phyloP scores from a whole-genome alignment of 2,888 invertebrate genomes.

The Belgica antarctica region DNA sequence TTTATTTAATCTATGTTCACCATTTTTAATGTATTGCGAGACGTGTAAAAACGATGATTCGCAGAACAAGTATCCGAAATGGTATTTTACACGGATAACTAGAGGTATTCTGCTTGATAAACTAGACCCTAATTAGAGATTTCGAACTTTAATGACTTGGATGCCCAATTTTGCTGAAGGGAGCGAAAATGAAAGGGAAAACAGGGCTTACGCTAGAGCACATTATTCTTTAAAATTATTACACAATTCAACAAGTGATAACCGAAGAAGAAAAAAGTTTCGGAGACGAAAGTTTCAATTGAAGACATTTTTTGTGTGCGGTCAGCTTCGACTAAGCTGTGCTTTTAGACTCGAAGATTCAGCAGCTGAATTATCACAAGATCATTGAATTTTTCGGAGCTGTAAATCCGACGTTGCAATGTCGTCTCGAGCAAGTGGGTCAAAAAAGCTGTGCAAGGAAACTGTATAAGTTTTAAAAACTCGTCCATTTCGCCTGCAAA shows the following conservation, averaged over 20 bases:
- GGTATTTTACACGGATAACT: background rate
- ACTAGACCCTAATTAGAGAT: background rate
- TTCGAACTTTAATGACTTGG: conserved; percentile 8
- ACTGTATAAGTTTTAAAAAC: too few species aligned
- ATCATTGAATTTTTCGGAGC: background rate
- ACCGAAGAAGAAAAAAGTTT: background rate
- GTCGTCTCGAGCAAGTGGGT: too few species aligned
- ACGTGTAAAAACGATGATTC: background rate
- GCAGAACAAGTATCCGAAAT: background rate
- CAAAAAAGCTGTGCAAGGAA: too few species aligned
- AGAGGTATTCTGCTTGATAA: background rate
- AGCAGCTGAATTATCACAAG: background rate
- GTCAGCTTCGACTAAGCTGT: background rate
- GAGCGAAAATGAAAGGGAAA: too few species aligned
- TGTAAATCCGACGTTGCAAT: too few species aligned
- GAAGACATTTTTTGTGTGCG: background rate
- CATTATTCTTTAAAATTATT: background rate
- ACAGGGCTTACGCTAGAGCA: background rate
- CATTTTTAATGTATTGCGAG: background rate
- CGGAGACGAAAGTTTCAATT: conserved; percentile 10
- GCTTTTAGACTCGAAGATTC: background rate
- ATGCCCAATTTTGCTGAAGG: background rate
- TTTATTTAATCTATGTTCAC: background rate
- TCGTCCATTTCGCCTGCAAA: too few species aligned
- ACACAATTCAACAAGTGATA: background rate